Evolutionary conservation across 2,888 invertebrate genomes (phyloP).

Genomic region (Coelinius sp.): DNA sequence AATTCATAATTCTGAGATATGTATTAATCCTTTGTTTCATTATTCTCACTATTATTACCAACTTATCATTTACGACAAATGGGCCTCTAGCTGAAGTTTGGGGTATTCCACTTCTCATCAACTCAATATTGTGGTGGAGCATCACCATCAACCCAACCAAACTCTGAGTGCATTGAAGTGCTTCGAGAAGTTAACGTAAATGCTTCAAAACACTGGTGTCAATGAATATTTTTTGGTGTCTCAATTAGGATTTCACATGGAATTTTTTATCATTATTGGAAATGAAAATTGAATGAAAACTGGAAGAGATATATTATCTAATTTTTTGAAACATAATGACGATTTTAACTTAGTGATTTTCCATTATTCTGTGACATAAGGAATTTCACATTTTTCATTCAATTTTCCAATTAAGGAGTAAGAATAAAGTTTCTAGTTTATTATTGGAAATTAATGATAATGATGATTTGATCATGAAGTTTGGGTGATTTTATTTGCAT

Average conservation of each 20-base stretch:
- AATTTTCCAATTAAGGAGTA: background rate
- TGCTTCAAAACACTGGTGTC: background rate
- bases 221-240: background rate
- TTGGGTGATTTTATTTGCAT: background rate
- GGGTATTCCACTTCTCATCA: constrained; percentile 23
- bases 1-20: constrained; percentile 31
- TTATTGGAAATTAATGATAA: background rate
- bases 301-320: no score
- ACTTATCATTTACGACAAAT: constrained; percentile 26
- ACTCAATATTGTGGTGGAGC: constrained; percentile 16
- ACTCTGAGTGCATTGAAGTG: constrained; percentile 25
- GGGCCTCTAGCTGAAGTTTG: constrained; percentile 32
- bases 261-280: no score
- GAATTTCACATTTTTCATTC: no score
- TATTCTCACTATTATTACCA: background rate
- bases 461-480: background rate
- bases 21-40: background rate
- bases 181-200: constrained; percentile 2
- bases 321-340: no score
- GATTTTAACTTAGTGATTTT: no score
- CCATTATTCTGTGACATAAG: no score
- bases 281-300: no score
- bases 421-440: background rate
- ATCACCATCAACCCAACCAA: constrained; percentile 25
- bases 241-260: no score